Evolutionary conservation across 1,140 invertebrate genomes (phyloP).

Genomic region (Caenorhabditis brenneri): DNA sequence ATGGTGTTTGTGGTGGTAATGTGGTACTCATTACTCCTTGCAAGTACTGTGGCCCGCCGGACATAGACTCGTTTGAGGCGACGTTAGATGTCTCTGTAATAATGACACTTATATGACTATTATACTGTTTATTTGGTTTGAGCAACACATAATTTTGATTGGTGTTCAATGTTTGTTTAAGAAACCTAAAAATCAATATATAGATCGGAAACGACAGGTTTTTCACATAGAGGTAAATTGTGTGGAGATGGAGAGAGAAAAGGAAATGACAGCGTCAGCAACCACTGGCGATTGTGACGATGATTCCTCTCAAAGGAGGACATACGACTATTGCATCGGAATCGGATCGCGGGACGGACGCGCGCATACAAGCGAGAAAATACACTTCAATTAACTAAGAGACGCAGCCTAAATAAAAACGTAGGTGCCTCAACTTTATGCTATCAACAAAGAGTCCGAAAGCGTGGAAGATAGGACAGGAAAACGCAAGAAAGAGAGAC

Average conservation of each 20-base stretch:
- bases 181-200: slow-evolving; percentile 15
- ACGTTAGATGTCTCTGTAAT: slow-evolving; percentile 15
- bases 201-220: slow-evolving; percentile 1
- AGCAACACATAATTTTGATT: too few species aligned
- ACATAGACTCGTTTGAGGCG: slow-evolving; percentile 34
- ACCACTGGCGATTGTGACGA: neutral
- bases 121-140: too few species aligned
- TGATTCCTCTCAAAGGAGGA: neutral
- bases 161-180: neutral
- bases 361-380: neutral
- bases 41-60: slow-evolving; percentile 33
- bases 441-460: too few species aligned
- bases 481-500: neutral
- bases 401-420: too few species aligned
- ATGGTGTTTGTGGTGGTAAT: neutral
- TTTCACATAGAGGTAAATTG: neutral
- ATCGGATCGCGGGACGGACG: neutral
- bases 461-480: too few species aligned
- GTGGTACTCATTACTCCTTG: slow-evolving; percentile 13
- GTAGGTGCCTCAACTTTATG: too few species aligned
- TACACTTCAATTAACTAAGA: neutral
- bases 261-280: neutral
- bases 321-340: neutral
- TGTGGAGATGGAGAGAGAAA: neutral
- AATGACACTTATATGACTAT: neutral